Evolutionary conservation across 2,113 vertebrate genomes (phyloP), one percentile per base, ranked within the genome.

Genomic region (Alligator sinensis): DNA sequence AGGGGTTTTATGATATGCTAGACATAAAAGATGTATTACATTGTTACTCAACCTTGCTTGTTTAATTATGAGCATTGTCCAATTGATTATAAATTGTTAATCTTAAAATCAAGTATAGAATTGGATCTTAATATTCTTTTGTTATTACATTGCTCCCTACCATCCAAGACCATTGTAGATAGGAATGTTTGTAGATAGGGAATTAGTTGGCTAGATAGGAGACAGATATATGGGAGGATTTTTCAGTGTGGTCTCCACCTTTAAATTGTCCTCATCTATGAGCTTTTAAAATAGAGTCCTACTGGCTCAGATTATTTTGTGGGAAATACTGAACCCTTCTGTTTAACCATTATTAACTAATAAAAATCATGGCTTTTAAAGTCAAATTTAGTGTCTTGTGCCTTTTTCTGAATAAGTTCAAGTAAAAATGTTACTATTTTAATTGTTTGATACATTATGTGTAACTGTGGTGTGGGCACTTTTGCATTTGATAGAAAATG

Each of bases 381-480:
- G 89, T 61, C 1, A 91, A 80, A 66, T 59, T 85, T 19, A 59
- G 3, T 13, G 4, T 55, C 57, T 76, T 63, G 70, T 82, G 22
- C 1, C 27, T 77, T 59, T 84, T 84, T 86, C 38, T 72, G 18
- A 62, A 22, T 13, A 82, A 9, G 80, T 22, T 59, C 4, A 54
- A 0, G 0, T 58, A 4, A 1, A 55, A 38, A 74, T 66, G 27
- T 2, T 61, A 75, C 2, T 0, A 1, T 15, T 92, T 80, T 60
- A 87, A 30, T 3, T 30, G 3, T 6, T 58, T 38, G 28, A 84
- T 89, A 60, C 11, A 3, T 79, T 18, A 78, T 58, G 3, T 62
- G 25, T 2, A 3, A 28, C 2, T 81, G 34, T 8, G 19, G 57
- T 75, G 28, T 58, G 81, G 64, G 21, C 2, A 0, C 2, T 84